Percentiles rank a stretch among this genome's conserved stretches.
These are phyloP conservation scores for Nephrotoma appendiculata DNA, from an alignment of 2,888 invertebrate species.

Conservation along the genomic window DNA sequence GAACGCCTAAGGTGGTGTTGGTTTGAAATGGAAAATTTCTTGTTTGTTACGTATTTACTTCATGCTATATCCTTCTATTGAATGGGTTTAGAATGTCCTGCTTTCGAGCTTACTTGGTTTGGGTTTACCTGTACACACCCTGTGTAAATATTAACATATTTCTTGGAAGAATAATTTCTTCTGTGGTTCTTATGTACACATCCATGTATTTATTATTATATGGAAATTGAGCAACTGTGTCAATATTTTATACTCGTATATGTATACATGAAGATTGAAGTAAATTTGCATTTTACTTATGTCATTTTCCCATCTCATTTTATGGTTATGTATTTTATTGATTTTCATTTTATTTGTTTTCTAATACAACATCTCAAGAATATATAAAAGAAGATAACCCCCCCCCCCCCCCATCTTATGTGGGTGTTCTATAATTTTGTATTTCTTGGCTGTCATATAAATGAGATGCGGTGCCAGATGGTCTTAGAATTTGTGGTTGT, in stretches of 20 bases:
- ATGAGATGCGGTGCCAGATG: background rate
- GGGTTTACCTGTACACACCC: no score
- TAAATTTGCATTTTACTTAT: background rate
- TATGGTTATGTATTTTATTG: background rate
- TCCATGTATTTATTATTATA: background rate
- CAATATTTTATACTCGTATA: background rate
- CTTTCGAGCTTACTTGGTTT: no score
- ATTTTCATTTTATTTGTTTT: background rate
- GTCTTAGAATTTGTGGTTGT: background rate
- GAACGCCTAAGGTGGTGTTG: background rate
- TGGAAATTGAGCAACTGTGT: background rate
- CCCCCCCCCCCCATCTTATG: background rate
- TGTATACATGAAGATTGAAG: background rate
- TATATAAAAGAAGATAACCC: background rate
- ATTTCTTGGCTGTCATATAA: background rate
- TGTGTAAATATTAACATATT: background rate
- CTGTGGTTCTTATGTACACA: background rate
- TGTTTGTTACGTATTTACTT: no score
- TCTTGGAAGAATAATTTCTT: background rate
- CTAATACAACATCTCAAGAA: background rate
- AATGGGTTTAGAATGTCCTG: no score
- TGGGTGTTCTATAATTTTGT: background rate
- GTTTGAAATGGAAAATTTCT: background rate
- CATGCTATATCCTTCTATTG: no score
- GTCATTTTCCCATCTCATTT: background rate